Conservation (phyloP, 2,797 vertebrate species). For the Siniperca undulata region DNA sequence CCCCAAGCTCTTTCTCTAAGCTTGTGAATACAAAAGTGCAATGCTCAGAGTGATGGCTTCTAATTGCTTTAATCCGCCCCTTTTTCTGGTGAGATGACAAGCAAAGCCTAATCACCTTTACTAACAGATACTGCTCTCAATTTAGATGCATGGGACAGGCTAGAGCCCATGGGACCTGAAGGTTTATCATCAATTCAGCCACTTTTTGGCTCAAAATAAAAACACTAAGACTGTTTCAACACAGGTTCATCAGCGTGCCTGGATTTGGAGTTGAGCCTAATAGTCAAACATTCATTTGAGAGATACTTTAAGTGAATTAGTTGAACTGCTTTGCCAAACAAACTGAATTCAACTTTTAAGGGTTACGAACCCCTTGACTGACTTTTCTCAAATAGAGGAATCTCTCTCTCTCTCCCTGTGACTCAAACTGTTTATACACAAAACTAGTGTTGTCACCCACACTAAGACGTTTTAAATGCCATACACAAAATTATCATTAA, state of each 20-base stretch:
- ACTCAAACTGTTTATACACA: neutral
- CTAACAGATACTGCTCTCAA: slow-evolving; percentile 47
- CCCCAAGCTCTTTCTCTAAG: slow-evolving; percentile 43
- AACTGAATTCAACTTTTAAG: slow-evolving; percentile 27
- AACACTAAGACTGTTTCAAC: slow-evolving; percentile 18
- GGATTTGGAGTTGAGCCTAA: slow-evolving; percentile 10
- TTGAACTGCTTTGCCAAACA: slow-evolving; percentile 27
- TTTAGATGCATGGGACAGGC: slow-evolving; percentile 45
- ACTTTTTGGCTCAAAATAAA: slow-evolving; percentile 28
- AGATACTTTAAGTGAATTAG: slow-evolving; percentile 20
- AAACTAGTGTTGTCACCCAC: neutral
- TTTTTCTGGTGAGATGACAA: slow-evolving; percentile 43
- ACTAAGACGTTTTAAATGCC: neutral
- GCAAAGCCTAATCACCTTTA: slow-evolving; percentile 41
- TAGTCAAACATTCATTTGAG: slow-evolving; percentile 32
- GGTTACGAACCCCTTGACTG: slow-evolving; percentile 17
- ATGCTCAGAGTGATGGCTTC: slow-evolving; percentile 58
- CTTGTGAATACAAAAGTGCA: slow-evolving; percentile 57
- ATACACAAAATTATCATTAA: neutral
- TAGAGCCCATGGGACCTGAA: slow-evolving; percentile 5
- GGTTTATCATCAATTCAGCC: slow-evolving; percentile 38
- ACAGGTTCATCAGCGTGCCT: slow-evolving; percentile 30
- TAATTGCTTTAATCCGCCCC: slow-evolving; percentile 61
- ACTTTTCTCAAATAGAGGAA: neutral
- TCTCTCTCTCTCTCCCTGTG: neutral